phyloP scores from a whole-genome alignment of 2,113 vertebrate genomes.

The Zapus hudsonius region DNA sequence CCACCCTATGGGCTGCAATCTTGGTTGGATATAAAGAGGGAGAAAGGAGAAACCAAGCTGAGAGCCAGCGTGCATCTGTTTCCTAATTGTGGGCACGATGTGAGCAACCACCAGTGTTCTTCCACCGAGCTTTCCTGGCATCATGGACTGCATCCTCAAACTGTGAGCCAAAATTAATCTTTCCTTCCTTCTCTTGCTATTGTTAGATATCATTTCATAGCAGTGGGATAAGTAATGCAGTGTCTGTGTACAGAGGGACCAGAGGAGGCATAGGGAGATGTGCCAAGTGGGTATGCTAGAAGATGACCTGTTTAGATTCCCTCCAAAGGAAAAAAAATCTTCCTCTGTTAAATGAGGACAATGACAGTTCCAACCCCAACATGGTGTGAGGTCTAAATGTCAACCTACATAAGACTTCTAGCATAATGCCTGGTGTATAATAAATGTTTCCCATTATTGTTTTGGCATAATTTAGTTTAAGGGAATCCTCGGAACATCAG shows the following conservation, averaged over 20 bases:
- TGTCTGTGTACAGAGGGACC: not conserved
- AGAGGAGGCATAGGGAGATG: not conserved
- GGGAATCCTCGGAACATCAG: slow-evolving; percentile 1
- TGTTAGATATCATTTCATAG: not conserved
- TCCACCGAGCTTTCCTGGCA: no score
- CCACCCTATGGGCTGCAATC: not conserved
- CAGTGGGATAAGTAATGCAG: no score
- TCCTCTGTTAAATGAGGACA: not conserved
- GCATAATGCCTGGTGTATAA: no score
- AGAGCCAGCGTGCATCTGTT: not conserved
- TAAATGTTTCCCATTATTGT: not conserved
- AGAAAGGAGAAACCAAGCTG: not conserved
- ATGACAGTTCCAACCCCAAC: not conserved
- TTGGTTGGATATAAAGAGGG: not conserved
- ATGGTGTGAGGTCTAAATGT: not conserved
- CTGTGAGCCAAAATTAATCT: not conserved
- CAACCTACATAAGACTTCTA: not conserved
- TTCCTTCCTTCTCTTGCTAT: not conserved
- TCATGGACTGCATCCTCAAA: not conserved
- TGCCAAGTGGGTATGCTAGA: not conserved
- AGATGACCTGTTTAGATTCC: not conserved
- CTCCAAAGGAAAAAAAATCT: not conserved
- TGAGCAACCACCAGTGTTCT: not conserved
- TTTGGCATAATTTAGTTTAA: slow-evolving; percentile 27
- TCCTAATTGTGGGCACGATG: not conserved